Evolutionary conservation across 2,888 invertebrate genomes (phyloP).

Genomic region (Cantharis flavilabris): DNA sequence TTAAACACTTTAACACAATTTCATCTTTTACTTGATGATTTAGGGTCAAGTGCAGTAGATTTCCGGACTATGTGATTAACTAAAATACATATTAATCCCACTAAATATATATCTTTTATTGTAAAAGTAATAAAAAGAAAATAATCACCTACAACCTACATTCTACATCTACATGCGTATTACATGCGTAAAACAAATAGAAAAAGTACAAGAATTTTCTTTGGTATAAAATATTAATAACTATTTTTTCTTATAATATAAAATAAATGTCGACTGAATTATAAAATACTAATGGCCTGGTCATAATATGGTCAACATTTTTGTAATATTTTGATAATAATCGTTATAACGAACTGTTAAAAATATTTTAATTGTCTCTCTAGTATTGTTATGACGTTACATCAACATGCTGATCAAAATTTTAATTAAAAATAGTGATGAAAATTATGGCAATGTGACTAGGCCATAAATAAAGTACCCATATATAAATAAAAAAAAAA

Average conservation of each 20-base stretch:
- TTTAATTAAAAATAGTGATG: too few species aligned
- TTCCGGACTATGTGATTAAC: too few species aligned
- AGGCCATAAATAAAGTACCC: neutral
- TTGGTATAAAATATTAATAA: conserved; percentile 25
- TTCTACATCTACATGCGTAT: neutral
- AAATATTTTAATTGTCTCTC: too few species aligned
- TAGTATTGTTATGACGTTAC: too few species aligned
- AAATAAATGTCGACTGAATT: neutral
- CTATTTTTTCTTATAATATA: neutral
- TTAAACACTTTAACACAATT: too few species aligned
- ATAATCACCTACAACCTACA: neutral
- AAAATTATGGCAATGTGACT: too few species aligned
- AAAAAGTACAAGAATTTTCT: conserved; percentile 10
- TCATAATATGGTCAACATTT: too few species aligned
- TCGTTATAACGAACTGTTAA: too few species aligned
- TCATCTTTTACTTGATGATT: too few species aligned
- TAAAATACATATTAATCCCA: neutral
- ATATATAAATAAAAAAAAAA: neutral
- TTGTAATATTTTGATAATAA: too few species aligned
- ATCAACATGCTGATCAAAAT: too few species aligned
- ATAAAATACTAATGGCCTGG: neutral
- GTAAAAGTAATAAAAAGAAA: neutral
- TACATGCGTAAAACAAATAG: neutral
- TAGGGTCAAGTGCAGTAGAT: too few species aligned
- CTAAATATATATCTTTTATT: neutral